Conservation (phyloP, 2,113 vertebrate species). For the Suricata suricatta region DNA sequence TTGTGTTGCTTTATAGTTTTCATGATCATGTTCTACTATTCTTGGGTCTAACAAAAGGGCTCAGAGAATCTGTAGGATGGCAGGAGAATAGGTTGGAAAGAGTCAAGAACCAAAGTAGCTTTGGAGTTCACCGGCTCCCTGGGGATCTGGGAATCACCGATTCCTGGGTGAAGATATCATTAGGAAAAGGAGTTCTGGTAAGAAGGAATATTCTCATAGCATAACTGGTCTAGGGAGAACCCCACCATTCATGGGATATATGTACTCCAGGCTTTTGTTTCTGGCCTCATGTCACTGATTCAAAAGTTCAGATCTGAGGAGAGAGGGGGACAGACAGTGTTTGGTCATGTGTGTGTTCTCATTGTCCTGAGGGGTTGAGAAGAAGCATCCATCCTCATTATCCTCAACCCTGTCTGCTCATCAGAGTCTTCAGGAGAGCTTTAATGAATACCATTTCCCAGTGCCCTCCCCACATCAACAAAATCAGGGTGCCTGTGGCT, state of each 20-base stretch:
- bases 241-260: not conserved
- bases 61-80: not conserved
- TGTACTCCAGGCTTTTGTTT: no score
- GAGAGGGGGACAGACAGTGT: not conserved
- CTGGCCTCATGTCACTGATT: not conserved
- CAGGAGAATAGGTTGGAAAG: not conserved
- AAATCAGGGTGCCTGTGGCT: no score
- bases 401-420: not conserved
- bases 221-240: not conserved
- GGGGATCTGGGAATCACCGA: no score
- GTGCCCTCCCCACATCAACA: no score
- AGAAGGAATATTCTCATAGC: not conserved
- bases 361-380: not conserved
- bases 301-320: not conserved
- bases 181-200: not conserved
- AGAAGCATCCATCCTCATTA: not conserved
- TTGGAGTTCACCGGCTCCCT: no score
- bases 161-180: no score
- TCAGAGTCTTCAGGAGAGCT: not conserved
- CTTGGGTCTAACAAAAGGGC: not conserved
- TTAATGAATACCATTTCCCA: not conserved
- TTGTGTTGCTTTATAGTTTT: not conserved
- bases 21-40: not conserved
- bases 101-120: not conserved
- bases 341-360: not conserved